Evolutionary conservation across 2,888 invertebrate genomes (phyloP), one percentile per base, ranked within the genome.

Genomic region (Parnassius glacialis): DNA sequence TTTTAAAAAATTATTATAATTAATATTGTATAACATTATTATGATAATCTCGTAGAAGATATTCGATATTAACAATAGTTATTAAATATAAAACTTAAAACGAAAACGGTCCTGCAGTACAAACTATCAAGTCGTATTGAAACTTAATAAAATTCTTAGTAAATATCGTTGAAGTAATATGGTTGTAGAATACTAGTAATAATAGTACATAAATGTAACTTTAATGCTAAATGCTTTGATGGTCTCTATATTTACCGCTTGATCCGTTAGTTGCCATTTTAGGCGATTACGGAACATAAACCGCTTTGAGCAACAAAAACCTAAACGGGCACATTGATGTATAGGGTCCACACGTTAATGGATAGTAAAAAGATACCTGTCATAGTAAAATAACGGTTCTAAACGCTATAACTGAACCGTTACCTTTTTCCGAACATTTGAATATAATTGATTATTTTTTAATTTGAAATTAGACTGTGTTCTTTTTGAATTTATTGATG

Each of bases 251-350:
- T 61, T 52, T 57, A 57, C 62, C 53, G 62, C 16, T 50, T 58
- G 57, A 5, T 13, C 57, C 58, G 55, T 62, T 62, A 59, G 59
- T 41, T 44, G 25, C 62, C 62, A 55, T 54, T 54, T 62, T 54
- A 58, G 62, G 62, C n/a, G 41, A 54, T 44, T 41, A 45, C n/a
- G 52, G 61, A 57, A 53, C 48, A 48, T 60, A 55, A 58, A 62
- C 58, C 25, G 54, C 51, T 58, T 58, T 45, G 48, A 54, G 57
- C 50, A 44, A 58, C 53, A 62, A 62, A 57, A 62, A 62, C 62
- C 58, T 54, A 51, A 57, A 42, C 54, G 52, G 52, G 48, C 45
- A 62, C 59, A 47, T 41, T 57, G 60, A 60, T 59, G 51, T 59
- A 25, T 45, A 52, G 55, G 48, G 42, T 47, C n/a, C 3, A n/a